A percentile compares a stretch with the other conserved stretches of the same genome.
Conservation (phyloP, 2,797 vertebrate species). For the Anas bahamensis region DNA sequence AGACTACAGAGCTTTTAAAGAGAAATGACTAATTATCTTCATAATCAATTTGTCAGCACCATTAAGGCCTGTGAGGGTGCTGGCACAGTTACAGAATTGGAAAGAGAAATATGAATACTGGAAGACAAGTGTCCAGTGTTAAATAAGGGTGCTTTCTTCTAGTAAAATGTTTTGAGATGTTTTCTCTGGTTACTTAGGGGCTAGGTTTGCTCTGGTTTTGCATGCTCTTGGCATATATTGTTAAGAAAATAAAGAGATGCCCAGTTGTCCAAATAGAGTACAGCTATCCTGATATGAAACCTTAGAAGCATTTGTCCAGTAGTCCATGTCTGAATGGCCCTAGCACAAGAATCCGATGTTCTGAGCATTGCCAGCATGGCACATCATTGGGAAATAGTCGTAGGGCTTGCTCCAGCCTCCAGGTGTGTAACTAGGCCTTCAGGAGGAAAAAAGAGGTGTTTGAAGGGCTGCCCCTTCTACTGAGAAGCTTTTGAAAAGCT, state of each 20-base stretch:
- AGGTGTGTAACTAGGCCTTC: not conserved
- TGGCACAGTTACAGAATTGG: not conserved
- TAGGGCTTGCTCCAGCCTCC: not conserved
- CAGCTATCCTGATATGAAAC: not conserved
- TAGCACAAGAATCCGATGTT: not conserved
- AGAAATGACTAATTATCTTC: constrained; percentile 24
- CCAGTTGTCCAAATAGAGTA: not conserved
- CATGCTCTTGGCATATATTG: not conserved
- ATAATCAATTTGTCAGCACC: not conserved
- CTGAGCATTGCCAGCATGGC: not conserved
- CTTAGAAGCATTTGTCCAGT: not conserved
- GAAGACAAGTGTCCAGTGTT: not conserved
- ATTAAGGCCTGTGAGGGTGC: not conserved
- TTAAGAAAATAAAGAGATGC: not conserved
- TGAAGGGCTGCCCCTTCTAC: not conserved
- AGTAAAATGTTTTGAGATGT: not conserved
- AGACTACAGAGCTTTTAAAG: not conserved
- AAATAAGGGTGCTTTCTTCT: not conserved
- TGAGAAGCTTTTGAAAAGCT: not conserved
- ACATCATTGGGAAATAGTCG: not conserved
- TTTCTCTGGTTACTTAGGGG: not conserved
- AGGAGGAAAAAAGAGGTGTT: not conserved
- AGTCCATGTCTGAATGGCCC: not conserved
- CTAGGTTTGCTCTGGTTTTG: not conserved
- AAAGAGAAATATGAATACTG: not conserved